phyloP scores from a whole-genome alignment of 2,113 vertebrate species.

The Terrapene triunguis region DNA sequence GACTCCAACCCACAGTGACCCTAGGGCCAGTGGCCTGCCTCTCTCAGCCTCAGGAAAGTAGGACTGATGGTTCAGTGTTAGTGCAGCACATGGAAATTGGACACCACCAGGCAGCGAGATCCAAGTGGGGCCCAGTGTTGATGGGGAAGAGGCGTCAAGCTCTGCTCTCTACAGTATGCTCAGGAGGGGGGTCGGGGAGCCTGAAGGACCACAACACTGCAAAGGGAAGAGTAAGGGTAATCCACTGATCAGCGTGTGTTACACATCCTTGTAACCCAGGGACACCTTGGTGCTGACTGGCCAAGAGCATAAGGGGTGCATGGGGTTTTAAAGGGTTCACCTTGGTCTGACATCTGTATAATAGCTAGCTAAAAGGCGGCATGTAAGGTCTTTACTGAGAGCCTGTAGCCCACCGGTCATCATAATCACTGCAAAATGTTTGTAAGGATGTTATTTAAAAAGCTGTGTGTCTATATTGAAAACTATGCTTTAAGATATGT shows the following conservation, averaged over 20 bases:
- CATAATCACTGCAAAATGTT: not conserved
- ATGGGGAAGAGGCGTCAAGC: not conserved
- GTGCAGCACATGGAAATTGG: not conserved
- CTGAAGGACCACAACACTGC: not conserved
- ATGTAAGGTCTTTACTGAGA: not conserved
- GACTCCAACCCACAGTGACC: not conserved
- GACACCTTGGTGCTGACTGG: not conserved
- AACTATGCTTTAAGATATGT: not conserved
- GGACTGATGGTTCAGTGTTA: not conserved
- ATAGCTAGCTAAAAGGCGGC: not conserved
- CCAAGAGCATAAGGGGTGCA: not conserved
- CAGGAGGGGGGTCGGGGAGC: not conserved
- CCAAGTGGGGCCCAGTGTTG: not conserved
- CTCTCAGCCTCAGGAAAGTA: not conserved
- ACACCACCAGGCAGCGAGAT: conserved; percentile 16
- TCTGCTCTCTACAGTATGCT: not conserved
- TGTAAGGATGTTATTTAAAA: not conserved
- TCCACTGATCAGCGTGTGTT: not conserved
- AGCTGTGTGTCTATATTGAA: not conserved
- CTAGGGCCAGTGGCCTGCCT: not conserved
- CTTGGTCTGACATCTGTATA: not conserved
- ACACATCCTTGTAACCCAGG: not conserved
- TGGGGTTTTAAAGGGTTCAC: not conserved
- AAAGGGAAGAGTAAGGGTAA: not conserved
- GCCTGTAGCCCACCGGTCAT: not conserved